Base-by-base conservation (phyloP, 1,140 invertebrate species). In the Zaprionus vittiger region DNA sequence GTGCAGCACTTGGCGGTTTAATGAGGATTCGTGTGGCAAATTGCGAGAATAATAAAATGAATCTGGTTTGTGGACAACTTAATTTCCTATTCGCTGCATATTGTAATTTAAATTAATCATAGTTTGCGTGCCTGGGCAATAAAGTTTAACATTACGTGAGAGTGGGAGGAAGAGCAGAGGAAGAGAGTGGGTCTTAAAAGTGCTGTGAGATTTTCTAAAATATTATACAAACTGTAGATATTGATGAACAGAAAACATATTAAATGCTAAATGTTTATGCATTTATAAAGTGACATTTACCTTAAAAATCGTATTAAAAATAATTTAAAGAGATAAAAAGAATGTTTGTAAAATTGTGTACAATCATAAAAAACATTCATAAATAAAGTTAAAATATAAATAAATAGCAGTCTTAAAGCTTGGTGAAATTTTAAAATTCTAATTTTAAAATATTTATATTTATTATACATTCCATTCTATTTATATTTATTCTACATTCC, bases 41-140 rank as follows among this genome's bases (percentile, higher is more conserved):
- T 52, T 52, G 47, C 47, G 22, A 52, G 22, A 52, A 49, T 20
- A 49, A 20, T 12, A 20, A 49, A 41, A 17, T 47, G 41, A 47
- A 47, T 17, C 41, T 47, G 41, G 47, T 24, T 22, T 12, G 47
- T 5, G 4, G 47, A 52, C 47, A 20, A 52, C 20, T 52, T 52
- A 52, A 52, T 52, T 22, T 22, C 6, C 7, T n/a, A 47, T 34
- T 34, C n/a, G 47, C 17, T 24, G 47, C 11, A n/a, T 52, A 22
- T 52, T 12, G 47, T 22, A 14, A 52, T 52, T 52, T 52, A 22
- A 11, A 22, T 52, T n/a, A 52, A 52, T 52, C 22, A 52, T 52
- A 52, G 47, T 52, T 52, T 52, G 11, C 20, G 17, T 52, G 47
- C 11, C 41, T 17, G n/a, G n/a, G 41, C 41, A n/a, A 47, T 47